phyloP scores from a whole-genome alignment of 1,140 invertebrate species.

The Brachionus rotundiformis region DNA sequence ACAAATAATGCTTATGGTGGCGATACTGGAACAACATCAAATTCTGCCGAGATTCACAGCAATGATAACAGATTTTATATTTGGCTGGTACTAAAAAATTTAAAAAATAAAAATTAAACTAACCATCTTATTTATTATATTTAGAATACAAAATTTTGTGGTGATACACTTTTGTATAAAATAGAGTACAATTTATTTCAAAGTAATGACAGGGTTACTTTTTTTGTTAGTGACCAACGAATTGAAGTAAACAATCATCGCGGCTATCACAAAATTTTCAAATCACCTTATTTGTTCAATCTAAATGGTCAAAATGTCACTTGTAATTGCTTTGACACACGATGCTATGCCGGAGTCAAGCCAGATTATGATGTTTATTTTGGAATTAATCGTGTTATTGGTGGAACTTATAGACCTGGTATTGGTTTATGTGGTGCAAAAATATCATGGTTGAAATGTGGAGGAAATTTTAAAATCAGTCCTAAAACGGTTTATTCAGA shows the following conservation, averaged over 20 bases:
- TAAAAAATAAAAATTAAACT: not conserved
- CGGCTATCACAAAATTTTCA: slow-evolving; percentile 22
- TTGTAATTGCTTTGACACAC: slow-evolving; percentile 52
- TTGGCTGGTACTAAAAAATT: slow-evolving; percentile 16
- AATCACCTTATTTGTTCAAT: slow-evolving; percentile 31
- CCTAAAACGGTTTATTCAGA: not conserved
- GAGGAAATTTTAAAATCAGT: not conserved
- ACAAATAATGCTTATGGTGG: slow-evolving; percentile 52
- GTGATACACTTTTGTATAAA: slow-evolving; percentile 50
- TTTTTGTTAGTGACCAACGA: slow-evolving; percentile 43
- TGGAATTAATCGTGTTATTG: slow-evolving; percentile 49
- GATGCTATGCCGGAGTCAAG: slow-evolving; percentile 21
- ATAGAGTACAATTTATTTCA: slow-evolving; percentile 48
- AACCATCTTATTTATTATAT: not conserved
- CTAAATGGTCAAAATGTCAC: slow-evolving; percentile 50
- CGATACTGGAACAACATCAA: slow-evolving; percentile 42
- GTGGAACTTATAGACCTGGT: slow-evolving; percentile 50
- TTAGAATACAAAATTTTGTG: slow-evolving; percentile 50
- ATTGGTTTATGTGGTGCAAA: slow-evolving; percentile 35
- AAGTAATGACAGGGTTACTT: not conserved
- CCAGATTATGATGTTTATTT: slow-evolving; percentile 49
- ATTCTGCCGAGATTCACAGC: slow-evolving; percentile 47
- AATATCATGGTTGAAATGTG: slow-evolving; percentile 34
- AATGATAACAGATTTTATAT: slow-evolving; percentile 52
- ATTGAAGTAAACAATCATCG: slow-evolving; percentile 49